phyloP scores from a whole-genome alignment of 2,888 invertebrate genomes.

The Mimas tiliae region DNA sequence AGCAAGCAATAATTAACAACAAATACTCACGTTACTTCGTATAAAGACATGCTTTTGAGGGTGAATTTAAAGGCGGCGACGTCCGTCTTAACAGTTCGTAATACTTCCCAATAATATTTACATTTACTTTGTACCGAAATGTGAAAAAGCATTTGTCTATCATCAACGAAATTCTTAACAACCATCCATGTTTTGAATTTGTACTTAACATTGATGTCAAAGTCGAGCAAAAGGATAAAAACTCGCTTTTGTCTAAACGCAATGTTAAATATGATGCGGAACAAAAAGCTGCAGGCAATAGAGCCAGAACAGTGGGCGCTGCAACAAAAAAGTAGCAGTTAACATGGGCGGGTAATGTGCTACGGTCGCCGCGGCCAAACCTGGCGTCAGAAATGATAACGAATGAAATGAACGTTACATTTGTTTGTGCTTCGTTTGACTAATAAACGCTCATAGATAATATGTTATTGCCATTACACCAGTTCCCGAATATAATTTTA shows the following conservation, averaged over 20 bases:
- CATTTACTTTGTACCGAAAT: neutral
- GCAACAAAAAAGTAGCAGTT: constrained; percentile 12
- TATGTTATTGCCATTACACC: no score
- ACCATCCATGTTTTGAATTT: neutral
- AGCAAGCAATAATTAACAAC: no score
- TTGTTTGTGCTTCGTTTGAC: constrained; percentile 7
- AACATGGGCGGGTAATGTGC: constrained; percentile 3
- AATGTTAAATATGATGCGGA: constrained; percentile 17
- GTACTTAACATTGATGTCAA: neutral
- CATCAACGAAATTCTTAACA: no score
- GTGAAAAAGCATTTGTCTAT: no score
- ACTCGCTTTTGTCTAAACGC: neutral
- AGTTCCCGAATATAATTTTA: no score
- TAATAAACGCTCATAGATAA: neutral
- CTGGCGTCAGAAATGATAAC: constrained; percentile 22
- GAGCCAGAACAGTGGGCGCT: neutral
- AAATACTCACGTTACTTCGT: no score
- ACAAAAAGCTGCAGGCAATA: constrained; percentile 12
- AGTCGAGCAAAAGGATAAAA: neutral
- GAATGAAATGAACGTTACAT: neutral
- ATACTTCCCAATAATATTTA: no score
- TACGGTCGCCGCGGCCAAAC: constrained; percentile 6
- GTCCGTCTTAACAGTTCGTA: no score
- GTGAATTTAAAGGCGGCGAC: no score
- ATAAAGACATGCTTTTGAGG: no score